Evolutionary conservation across 2,888 invertebrate genomes (phyloP), one percentile per base, ranked within the genome.

Genomic region (Aspidiotus rigidus): DNA sequence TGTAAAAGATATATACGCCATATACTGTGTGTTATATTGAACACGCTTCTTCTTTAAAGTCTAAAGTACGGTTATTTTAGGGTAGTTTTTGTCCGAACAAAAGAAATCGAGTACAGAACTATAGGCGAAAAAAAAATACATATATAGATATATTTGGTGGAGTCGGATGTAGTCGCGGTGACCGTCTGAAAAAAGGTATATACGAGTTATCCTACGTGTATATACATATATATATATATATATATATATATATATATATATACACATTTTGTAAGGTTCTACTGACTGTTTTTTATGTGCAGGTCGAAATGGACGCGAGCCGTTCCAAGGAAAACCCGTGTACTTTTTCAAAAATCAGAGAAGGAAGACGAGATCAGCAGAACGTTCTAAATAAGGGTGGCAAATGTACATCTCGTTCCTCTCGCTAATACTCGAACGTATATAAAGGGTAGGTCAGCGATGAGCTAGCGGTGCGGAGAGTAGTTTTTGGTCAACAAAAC

Each of bases 21-120:
- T 28, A 28, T 28, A 28, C 5, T 28, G 28, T 28, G 28, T 28
- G 28, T 64, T 64, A 55, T 64, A 54, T 54, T 64, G 64, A 54
- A 54, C 64, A 64, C 64, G 64, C 64, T 64, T 64, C 28, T 28
- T 28, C 64, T 64, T 64, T 64, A 64, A 64, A 55, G 64, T 28
- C 64, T 64, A 64, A 64, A 64, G 64, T 64, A 64, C 64, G 64
- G 64, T 64, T 64, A 64, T 41, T 64, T 64, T 64, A 64, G 64
- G 64, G 64, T 64, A 64, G 64, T 55, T 64, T 64, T 64, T 64
- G 64, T 55, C 28, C 28, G 49, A n/a, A 64, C 53, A 64, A 64
- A 55, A 64, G 55, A 64, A 64, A 64, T 64, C 64, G 64, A 64
- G 55, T 64, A 64, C 41, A 28, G 28, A 28, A 28, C 28, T 28